A percentile compares a stretch with the other conserved stretches of the same genome.
phyloP scores from a whole-genome alignment of 23 tunicate species.

The Trididemnum nubilum region DNA sequence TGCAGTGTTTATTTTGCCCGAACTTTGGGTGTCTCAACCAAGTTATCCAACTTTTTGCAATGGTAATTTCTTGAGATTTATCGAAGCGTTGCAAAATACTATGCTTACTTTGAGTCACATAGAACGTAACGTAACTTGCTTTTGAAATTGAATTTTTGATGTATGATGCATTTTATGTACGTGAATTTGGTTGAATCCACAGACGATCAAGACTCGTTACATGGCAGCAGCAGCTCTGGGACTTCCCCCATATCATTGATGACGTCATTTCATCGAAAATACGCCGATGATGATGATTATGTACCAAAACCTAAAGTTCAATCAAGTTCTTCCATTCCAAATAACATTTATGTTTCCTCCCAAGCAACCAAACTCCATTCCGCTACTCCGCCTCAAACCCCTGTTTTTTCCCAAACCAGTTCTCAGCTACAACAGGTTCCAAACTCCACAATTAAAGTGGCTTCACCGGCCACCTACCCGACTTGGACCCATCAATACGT shows the following conservation, averaged over 20 bases:
- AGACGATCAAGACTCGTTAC: constrained; percentile 81
- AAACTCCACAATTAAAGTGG: neutral
- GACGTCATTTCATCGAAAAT: constrained; percentile 52
- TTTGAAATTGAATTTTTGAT: no score
- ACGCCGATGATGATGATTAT: constrained; percentile 1
- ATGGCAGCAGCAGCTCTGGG: constrained; percentile 73
- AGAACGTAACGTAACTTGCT: no score
- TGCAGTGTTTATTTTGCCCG: no score
- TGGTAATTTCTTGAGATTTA: no score
- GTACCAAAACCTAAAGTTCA: neutral
- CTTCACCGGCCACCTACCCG: neutral
- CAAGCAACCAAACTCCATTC: neutral
- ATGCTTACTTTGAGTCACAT: no score
- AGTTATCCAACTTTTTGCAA: no score
- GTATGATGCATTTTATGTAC: no score
- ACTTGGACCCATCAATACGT: neutral
- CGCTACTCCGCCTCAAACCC: neutral
- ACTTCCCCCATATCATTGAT: constrained; percentile 49
- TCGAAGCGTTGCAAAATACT: no score
- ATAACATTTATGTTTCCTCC: neutral
- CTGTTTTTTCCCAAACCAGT: neutral
- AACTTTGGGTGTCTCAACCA: no score
- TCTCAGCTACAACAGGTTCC: neutral
- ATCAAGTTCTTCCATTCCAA: neutral
- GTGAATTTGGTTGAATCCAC: neutral